Conservation (phyloP, 1,140 invertebrate genomes). For the Sminthurinus signatus region DNA sequence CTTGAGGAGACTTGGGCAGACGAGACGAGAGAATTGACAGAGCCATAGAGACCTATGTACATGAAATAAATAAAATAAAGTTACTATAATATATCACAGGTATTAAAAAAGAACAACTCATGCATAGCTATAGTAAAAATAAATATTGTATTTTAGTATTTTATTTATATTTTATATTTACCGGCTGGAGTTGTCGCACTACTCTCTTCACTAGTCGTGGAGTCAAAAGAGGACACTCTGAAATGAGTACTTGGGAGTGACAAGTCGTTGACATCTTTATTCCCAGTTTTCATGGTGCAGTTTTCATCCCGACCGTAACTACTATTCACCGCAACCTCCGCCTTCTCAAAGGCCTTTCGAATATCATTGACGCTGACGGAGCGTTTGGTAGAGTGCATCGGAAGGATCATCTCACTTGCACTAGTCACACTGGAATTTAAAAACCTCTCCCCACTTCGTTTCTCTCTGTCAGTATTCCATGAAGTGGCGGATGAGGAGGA, state of each 20-base stretch:
- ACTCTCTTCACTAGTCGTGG: conserved; percentile 51
- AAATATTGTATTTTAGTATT: too few species aligned
- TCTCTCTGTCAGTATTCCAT: conserved; percentile 25
- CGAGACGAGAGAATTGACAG: conserved; percentile 45
- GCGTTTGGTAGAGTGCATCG: conserved; percentile 26
- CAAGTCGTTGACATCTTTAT: conserved; percentile 22
- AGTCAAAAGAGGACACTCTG: conserved; percentile 44
- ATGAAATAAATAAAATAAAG: too few species aligned
- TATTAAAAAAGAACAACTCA: too few species aligned
- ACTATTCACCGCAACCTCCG: conserved; percentile 43
- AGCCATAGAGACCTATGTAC: conserved; percentile 44
- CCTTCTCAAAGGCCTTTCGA: conserved; percentile 56
- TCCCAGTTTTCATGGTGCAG: not conserved
- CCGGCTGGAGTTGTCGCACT: conserved; percentile 42
- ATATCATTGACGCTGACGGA: conserved; percentile 54
- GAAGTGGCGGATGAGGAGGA: not conserved
- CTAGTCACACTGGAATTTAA: conserved; percentile 19
- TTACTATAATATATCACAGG: too few species aligned
- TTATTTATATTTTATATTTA: too few species aligned
- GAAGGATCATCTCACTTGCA: conserved; percentile 12
- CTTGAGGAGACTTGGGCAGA: conserved; percentile 45
- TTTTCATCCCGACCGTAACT: conserved; percentile 29
- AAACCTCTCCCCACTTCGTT: not conserved
- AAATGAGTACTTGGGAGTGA: conserved; percentile 38
- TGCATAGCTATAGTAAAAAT: too few species aligned